phyloP scores from a whole-genome alignment of 1,140 invertebrate species.

The Aplysia californica region DNA sequence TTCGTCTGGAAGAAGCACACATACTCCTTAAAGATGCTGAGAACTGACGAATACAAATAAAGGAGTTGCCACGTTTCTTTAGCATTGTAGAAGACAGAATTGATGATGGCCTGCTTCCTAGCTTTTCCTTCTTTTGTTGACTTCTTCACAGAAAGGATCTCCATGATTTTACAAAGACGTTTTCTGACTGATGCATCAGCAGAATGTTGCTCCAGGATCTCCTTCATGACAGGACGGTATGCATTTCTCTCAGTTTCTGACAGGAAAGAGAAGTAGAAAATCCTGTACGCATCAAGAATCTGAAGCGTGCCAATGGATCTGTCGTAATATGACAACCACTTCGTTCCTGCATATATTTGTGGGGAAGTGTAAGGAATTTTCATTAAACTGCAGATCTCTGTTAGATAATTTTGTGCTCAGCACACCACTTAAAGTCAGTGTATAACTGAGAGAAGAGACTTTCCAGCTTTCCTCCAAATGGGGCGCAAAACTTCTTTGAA shows the following conservation, averaged over 20 bases:
- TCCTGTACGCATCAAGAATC: slow-evolving; percentile 31
- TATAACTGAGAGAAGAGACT: slow-evolving; percentile 35
- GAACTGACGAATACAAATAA: slow-evolving; percentile 24
- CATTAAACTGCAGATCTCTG: slow-evolving; percentile 41
- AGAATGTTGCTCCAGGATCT: slow-evolving; percentile 1
- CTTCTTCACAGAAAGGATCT: slow-evolving; percentile 15
- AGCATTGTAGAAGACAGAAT: slow-evolving; percentile 22
- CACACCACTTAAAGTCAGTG: slow-evolving; percentile 50
- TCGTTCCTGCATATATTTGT: slow-evolving; percentile 31
- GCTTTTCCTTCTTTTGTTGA: slow-evolving; percentile 32
- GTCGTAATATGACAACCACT: slow-evolving; percentile 51
- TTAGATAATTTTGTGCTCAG: slow-evolving; percentile 36
- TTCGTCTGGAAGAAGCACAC: slow-evolving; percentile 34
- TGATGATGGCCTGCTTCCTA: slow-evolving; percentile 29
- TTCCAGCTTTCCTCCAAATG: slow-evolving; percentile 42
- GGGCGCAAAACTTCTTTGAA: slow-evolving; percentile 44
- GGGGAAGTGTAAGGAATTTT: slow-evolving; percentile 41
- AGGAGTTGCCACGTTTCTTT: slow-evolving; percentile 10
- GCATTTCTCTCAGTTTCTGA: neutral
- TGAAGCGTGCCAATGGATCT: slow-evolving; percentile 24
- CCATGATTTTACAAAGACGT: slow-evolving; percentile 16
- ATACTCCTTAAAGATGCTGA: slow-evolving; percentile 37
- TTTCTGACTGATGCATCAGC: neutral
- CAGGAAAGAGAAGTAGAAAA: slow-evolving; percentile 41
- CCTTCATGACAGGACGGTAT: neutral